Evolutionary conservation across 2,888 invertebrate genomes (phyloP).

Genomic region (Helobdella robusta): DNA sequence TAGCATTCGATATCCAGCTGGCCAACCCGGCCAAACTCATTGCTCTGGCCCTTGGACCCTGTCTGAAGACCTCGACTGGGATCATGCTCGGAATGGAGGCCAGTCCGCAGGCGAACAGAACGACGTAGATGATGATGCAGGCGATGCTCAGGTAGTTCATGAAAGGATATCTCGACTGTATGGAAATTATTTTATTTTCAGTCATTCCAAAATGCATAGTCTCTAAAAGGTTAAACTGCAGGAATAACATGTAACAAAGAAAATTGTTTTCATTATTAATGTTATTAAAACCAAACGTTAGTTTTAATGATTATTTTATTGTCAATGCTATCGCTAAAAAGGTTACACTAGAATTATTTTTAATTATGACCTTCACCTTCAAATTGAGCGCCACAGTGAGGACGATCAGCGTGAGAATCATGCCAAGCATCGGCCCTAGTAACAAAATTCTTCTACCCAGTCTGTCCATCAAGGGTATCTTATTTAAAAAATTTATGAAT

Average conservation of each 20-base stretch:
- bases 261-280: no score
- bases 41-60: constrained; percentile 71
- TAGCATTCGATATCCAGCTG: constrained; percentile 97
- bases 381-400: constrained; percentile 56
- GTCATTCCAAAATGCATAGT: no score
- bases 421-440: constrained; percentile 67
- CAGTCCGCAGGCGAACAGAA: constrained; percentile 81
- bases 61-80: constrained; percentile 84
- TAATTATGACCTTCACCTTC: constrained; percentile 35
- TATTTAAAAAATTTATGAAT: no score
- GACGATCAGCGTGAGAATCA: constrained; percentile 56
- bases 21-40: constrained; percentile 75
- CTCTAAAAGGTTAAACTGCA: no score
- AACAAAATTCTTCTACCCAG: constrained; percentile 84
- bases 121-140: constrained; percentile 71
- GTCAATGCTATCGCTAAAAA: no score
- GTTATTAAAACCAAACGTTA: no score
- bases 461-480: constrained; percentile 88
- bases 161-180: constrained; percentile 35
- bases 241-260: no score
- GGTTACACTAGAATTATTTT: no score
- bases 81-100: constrained; percentile 88
- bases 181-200: constrained; percentile 24
- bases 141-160: constrained; percentile 53
- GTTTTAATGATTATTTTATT: no score